Percentiles rank a stretch among this genome's conserved stretches.
phyloP scores from a whole-genome alignment of 1,140 invertebrate species.

The Drosophila leontia region DNA sequence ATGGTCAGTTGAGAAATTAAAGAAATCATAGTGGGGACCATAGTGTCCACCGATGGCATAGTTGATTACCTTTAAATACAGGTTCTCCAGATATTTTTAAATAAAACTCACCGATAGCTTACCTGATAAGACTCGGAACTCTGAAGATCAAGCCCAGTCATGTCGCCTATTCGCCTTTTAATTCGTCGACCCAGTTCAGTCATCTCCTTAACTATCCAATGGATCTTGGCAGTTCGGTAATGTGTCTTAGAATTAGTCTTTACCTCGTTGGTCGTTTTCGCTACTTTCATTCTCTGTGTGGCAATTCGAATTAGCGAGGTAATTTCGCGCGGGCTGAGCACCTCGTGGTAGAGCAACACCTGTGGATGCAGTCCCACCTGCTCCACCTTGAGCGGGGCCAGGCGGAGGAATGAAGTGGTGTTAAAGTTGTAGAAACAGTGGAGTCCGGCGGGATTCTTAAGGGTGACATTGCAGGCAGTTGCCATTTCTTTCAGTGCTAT shows the following conservation, averaged over 20 bases:
- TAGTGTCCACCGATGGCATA: constrained; percentile 91
- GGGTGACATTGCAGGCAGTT: background rate
- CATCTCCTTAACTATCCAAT: constrained; percentile 94
- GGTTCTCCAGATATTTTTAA: background rate
- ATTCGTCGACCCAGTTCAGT: constrained; percentile 90
- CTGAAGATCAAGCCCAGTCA: constrained; percentile 87
- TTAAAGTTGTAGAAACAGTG: constrained; percentile 92
- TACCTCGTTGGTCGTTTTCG: background rate
- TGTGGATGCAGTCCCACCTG: constrained; percentile 92
- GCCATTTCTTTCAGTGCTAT: background rate
- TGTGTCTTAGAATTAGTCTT: background rate
- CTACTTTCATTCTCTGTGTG: background rate
- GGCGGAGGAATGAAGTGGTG: constrained; percentile 90
- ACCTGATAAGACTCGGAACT: constrained; percentile 85
- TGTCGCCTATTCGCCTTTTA: constrained; percentile 89
- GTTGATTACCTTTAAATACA: constrained; percentile 86
- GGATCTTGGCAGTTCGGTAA: constrained; percentile 4
- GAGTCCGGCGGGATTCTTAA: constrained; percentile 83
- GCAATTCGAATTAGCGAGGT: background rate
- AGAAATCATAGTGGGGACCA: constrained; percentile 88
- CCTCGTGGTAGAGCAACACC: constrained; percentile 94
- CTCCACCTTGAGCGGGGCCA: constrained; percentile 96
- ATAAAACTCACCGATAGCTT: constrained; percentile 12
- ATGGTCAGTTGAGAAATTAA: constrained; percentile 51
- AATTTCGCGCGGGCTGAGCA: constrained; percentile 94